Conservation (phyloP, 2,888 invertebrate species). For the Cancer borealis region DNA sequence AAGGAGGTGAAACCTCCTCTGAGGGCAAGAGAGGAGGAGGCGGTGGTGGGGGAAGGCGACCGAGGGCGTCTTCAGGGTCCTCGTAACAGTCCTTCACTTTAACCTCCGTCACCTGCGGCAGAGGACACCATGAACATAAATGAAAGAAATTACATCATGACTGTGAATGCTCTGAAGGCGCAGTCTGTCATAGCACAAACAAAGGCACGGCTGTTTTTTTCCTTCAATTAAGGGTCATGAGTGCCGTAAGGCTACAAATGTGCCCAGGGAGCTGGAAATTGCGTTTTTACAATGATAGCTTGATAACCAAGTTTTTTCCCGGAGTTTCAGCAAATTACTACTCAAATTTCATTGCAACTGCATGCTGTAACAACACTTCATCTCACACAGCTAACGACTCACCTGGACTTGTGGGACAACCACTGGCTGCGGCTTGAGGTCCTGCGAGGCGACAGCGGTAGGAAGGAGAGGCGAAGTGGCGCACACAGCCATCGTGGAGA, state of each 20-base stretch:
- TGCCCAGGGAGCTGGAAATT: neutral
- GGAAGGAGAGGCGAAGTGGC: conserved; percentile 73
- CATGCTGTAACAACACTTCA: neutral
- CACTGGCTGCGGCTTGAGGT: conserved; percentile 63
- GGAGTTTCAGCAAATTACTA: neutral
- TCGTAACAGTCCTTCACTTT: conserved; percentile 74
- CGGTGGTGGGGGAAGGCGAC: conserved; percentile 59
- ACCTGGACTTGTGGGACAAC: conserved; percentile 64
- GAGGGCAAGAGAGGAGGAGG: conserved; percentile 55
- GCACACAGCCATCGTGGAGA: conserved; percentile 72
- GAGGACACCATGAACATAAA: neutral
- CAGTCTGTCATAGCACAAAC: neutral
- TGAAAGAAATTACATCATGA: neutral
- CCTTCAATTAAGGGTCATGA: neutral
- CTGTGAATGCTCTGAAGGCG: neutral
- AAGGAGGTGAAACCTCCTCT: conserved; percentile 7
- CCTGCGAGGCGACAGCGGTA: conserved; percentile 61
- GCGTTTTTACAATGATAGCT: neutral
- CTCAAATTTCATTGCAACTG: neutral
- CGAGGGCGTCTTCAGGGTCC: conserved; percentile 72
- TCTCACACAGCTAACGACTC: neutral
- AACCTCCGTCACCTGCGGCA: conserved; percentile 71
- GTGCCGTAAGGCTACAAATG: neutral
- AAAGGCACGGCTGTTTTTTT: neutral
- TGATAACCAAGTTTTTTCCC: neutral